A percentile compares a stretch with the other conserved stretches of the same genome.
Conservation (phyloP, 2,797 vertebrate genomes). For the Taeniopygia guttata region DNA sequence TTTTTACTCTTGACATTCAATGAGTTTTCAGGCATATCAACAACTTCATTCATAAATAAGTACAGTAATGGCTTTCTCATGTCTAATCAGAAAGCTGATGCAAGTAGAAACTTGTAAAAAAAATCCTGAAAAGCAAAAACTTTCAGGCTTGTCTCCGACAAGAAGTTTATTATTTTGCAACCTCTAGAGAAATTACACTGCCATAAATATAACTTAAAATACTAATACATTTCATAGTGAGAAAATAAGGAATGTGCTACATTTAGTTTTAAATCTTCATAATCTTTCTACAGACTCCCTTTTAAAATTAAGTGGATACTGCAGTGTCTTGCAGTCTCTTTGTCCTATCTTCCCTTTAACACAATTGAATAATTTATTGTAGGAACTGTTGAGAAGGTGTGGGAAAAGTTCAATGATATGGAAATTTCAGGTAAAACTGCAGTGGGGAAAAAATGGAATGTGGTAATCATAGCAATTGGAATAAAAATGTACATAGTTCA, state of each 20-base stretch:
- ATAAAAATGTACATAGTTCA: not conserved
- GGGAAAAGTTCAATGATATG: not conserved
- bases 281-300: not conserved
- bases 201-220: not conserved
- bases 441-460: not conserved
- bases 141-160: not conserved
- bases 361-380: not conserved
- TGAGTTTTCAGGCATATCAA: not conserved
- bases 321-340: not conserved
- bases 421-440: not conserved
- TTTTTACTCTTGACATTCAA: not conserved
- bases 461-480: not conserved
- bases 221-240: not conserved
- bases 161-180: not conserved
- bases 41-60: not conserved
- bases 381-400: not conserved
- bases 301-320: not conserved
- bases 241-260: not conserved
- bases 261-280: not conserved
- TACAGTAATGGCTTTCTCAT: not conserved
- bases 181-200: not conserved
- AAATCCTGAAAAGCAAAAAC: accelerated
- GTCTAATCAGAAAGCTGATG: not conserved
- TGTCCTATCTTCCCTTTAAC: not conserved
- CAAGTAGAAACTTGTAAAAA: not conserved